phyloP scores from a whole-genome alignment of 2,797 vertebrate species.

The Lateolabrax maculatus region DNA sequence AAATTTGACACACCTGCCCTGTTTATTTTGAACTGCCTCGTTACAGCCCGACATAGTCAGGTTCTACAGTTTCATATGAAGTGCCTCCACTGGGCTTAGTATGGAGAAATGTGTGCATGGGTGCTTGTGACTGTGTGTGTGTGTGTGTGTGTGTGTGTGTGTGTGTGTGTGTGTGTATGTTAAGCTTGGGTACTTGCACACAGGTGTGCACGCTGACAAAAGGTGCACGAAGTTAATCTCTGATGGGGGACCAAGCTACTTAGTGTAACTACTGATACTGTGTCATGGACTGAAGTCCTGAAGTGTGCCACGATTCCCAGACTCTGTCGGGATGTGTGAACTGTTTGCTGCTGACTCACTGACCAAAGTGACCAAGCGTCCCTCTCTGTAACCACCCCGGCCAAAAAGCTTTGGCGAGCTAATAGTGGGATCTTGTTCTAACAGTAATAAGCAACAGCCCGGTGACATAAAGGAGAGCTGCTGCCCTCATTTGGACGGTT shows the following conservation, averaged over 20 bases:
- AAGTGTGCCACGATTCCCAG: constrained; percentile 77
- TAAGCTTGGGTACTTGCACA: constrained; percentile 78
- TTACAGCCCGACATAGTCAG: constrained; percentile 81
- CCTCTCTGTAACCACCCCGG: constrained; percentile 68
- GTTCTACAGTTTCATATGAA: constrained; percentile 83
- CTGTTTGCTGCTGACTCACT: constrained; percentile 86
- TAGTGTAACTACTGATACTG: constrained; percentile 87
- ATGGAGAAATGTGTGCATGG: constrained; percentile 65
- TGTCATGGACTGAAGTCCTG: constrained; percentile 79
- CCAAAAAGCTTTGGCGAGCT: constrained; percentile 55
- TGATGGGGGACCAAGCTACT: constrained; percentile 82
- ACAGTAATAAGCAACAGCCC: constrained; percentile 41
- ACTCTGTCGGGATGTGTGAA: constrained; percentile 76
- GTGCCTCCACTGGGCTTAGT: constrained; percentile 82
- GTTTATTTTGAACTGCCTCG: constrained; percentile 68
- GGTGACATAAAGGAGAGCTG: constrained; percentile 41
- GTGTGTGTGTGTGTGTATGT: constrained; percentile 55
- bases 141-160: constrained; percentile 65
- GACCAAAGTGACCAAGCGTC: constrained; percentile 83
- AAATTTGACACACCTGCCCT: constrained; percentile 35
- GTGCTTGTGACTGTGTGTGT: constrained; percentile 37
- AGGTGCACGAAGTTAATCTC: constrained; percentile 74
- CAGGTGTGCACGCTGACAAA: constrained; percentile 67
- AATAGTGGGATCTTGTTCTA: constrained; percentile 38
- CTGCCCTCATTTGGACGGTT: constrained; percentile 47